These are phyloP conservation scores for Polypedilum vanderplanki DNA, from an alignment of 1,140 invertebrate genomes.

Conservation along the genomic window DNA sequence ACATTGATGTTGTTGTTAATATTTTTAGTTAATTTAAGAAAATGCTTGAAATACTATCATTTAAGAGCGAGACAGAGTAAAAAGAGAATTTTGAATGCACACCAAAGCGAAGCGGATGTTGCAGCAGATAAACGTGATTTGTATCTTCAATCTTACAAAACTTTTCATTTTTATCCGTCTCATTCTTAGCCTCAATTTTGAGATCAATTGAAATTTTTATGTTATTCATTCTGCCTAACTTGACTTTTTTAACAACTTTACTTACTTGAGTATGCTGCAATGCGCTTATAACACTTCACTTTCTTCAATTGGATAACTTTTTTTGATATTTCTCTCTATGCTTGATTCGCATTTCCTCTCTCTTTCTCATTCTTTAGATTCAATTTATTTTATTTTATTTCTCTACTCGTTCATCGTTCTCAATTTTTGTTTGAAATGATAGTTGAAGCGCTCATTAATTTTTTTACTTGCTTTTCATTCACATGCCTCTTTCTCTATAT, in stretches of 20 bases:
- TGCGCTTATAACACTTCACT: too few species aligned
- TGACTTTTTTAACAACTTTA: not conserved
- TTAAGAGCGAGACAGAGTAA: not conserved
- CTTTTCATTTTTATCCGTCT: too few species aligned
- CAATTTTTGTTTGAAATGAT: not conserved
- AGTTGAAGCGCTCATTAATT: constrained; percentile 18
- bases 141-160: not conserved
- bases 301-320: too few species aligned
- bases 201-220: too few species aligned
- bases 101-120: not conserved
- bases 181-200: too few species aligned
- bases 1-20: not conserved
- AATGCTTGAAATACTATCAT: not conserved
- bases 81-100: constrained; percentile 15
- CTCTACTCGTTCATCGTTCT: not conserved
- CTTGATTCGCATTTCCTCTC: constrained; percentile 3
- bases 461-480: not conserved
- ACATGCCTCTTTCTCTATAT: not conserved
- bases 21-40: constrained; percentile 20
- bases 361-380: not conserved
- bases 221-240: too few species aligned
- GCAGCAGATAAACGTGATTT: constrained; percentile 16
- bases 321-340: too few species aligned
- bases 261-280: not conserved
- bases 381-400: not conserved